Percentiles rank a stretch among this genome's conserved stretches.
phyloP scores from a whole-genome alignment of 53 echinoderm and acorn worm species.

The Temnopleurus reevesii region DNA sequence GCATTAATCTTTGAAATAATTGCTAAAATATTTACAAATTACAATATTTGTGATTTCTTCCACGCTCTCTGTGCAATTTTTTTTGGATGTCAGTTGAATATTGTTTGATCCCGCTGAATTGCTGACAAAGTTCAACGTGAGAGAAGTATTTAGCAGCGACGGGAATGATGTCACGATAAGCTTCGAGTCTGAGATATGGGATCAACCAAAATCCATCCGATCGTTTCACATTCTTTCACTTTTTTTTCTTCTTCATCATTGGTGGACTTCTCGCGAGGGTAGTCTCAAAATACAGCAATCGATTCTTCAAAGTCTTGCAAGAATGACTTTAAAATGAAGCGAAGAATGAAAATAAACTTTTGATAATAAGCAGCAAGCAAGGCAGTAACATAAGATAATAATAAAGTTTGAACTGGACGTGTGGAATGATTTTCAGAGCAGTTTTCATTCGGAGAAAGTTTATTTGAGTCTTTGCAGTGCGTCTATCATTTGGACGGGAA shows the following conservation, averaged over 20 bases:
- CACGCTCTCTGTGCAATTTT: no score
- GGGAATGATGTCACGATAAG: neutral
- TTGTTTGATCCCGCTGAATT: neutral
- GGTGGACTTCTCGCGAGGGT: neutral
- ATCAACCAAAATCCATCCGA: neutral
- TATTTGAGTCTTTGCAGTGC: neutral
- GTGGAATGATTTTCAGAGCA: neutral
- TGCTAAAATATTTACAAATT: no score
- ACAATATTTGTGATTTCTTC: no score
- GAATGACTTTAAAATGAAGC: neutral
- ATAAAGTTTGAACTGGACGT: neutral
- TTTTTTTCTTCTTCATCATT: neutral
- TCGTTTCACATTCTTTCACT: slow-evolving; percentile 27
- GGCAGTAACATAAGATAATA: neutral
- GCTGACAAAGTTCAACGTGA: neutral
- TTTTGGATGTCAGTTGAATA: no score
- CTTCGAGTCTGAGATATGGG: neutral
- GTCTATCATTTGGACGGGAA: neutral
- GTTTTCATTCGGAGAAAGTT: no score
- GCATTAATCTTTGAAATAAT: no score
- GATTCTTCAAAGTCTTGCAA: neutral
- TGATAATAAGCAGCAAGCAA: neutral
- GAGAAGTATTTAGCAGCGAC: neutral
- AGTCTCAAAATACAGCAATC: neutral
- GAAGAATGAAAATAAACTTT: neutral